These are phyloP conservation scores for Tuberolachnus salignus DNA, from an alignment of 2,888 invertebrate species.

Conservation along the genomic window DNA sequence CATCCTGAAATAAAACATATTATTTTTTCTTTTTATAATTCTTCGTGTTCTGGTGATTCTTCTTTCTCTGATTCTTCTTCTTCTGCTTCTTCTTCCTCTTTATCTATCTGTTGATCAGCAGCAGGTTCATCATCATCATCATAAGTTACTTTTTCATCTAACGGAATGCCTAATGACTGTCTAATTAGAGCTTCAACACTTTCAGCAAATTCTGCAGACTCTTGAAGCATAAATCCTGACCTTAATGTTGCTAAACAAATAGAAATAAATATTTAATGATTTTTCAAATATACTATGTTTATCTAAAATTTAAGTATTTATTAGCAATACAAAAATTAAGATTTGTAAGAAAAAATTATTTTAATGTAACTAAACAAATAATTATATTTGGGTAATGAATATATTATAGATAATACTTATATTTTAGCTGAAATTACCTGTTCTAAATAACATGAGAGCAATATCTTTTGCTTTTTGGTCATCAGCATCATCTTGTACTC, in stretches of 20 bases:
- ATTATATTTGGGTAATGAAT: background rate
- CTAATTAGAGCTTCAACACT: conserved; percentile 90
- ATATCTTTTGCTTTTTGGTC: conserved; percentile 82
- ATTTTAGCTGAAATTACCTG: conserved; percentile 63
- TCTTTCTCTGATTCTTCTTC: conserved; percentile 58
- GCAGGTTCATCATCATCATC: conserved; percentile 57
- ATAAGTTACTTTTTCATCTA: conserved; percentile 68
- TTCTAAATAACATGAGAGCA: conserved; percentile 87
- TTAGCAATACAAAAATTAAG: too few species aligned
- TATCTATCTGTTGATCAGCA: conserved; percentile 48
- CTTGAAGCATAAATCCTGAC: conserved; percentile 90
- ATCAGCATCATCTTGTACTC: conserved; percentile 78
- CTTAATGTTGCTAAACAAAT: conserved; percentile 76
- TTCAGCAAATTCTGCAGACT: conserved; percentile 86
- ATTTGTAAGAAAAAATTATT: background rate
- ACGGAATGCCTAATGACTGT: conserved; percentile 75
- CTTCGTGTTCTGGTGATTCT: conserved; percentile 59
- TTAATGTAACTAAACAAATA: background rate
- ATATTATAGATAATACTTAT: background rate
- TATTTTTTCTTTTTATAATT: conserved; percentile 58
- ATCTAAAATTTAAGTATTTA: too few species aligned
- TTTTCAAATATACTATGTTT: background rate
- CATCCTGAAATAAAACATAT: conserved; percentile 27
- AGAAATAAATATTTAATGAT: background rate
- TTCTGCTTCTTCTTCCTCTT: conserved; percentile 58